Base-by-base conservation (phyloP, 2,888 invertebrate genomes). In the Frankliniella intonsa region DNA sequence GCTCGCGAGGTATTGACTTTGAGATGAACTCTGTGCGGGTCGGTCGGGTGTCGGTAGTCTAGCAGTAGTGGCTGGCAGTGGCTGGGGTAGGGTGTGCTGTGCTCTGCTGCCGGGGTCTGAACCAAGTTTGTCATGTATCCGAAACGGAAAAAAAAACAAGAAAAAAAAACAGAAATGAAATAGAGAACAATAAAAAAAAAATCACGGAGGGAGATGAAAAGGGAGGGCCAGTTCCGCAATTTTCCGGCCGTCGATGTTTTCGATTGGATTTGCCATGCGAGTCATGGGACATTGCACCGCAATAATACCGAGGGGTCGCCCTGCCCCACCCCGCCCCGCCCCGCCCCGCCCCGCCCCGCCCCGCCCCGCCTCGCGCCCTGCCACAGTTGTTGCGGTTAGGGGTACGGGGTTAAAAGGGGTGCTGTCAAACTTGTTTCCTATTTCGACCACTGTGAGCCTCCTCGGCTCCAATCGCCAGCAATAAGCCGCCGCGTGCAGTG, bases 201-300 rank as follows among this genome's bases (percentile, higher is more conserved):
- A 38, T 38, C 38, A 38, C 38, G 38, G 5, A 38, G 38, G 38
- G 38, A 38, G 25, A 76, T 76, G 69, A 25, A 76, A 76, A 76
- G 69, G 25, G 69, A 76, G 25, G 22, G 69, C 22, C 69, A 12
- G 10, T 14, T 14, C 69, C 69, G 69, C 69, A 76, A 76, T 76
- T 76, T 76, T 76, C 69, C 69, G 69, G 69, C 69, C 69, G 69
- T 76, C 69, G 69, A 76, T 76, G 69, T 76, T 76, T 76, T 76
- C 69, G 69, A 76, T 76, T 76, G 69, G 69, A 76, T 76, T 76
- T 76, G 69, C 69, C 69, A 76, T 76, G 69, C 69, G 69, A 76
- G 69, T 76, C 69, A 76, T 76, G 69, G 69, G 25, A 76, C 69
- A 76, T 76, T 76, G 69, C 69, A 25, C 69, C 12, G 69, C 69